Evolutionary conservation across 2,888 invertebrate species (phyloP), one percentile per base, ranked within the genome.

Genomic region (Eristalis pertinax): DNA sequence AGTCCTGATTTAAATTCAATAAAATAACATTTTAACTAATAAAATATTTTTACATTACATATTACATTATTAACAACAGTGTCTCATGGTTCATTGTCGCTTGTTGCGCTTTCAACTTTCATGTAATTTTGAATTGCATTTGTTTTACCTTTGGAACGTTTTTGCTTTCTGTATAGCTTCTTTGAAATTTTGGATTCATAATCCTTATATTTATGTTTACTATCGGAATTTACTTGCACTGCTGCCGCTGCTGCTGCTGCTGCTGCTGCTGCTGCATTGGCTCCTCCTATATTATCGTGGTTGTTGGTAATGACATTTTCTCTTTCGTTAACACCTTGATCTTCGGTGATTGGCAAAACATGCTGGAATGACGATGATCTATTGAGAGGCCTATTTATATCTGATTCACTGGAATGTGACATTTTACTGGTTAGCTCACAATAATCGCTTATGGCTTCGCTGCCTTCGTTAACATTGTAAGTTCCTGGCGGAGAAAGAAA

Each of bases 351-450:
- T 50, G 68, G 43, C 64, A 69, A 41, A 74, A 74, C 70, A 78
- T 70, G 77, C 67, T 86, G 86, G 86, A 86, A 86, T 83, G 85
- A 50, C 50, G 50, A 56, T 77, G 83, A 67, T 67, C 60, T 74
- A 78, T 50, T 83, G n/a, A 65, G 86, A 73, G 77, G 77, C 60
- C 43, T 81, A 60, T 68, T 85, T 35, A 77, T 58, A 77, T 77
- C 74, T 63, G 74, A 43, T 75, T 75, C 78, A 86, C 62, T 84
- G 87, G 87, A 87, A 87, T 87, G 87, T 80, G 73, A 62, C 24
- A 73, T 79, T 69, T 84, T 87, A 60, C 24, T 75, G 73, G 80
- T 63, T 38, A 80, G 60, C n/a, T 87, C 84, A 13, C 69, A 64
- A 56, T 75, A 76, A 35, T 84, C 84, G 43, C 50, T 76, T 7